Percentiles rank a stretch among this genome's conserved stretches.
Evolutionary conservation across 2,888 invertebrate species (phyloP).

Genomic region (Melipona beecheii): DNA sequence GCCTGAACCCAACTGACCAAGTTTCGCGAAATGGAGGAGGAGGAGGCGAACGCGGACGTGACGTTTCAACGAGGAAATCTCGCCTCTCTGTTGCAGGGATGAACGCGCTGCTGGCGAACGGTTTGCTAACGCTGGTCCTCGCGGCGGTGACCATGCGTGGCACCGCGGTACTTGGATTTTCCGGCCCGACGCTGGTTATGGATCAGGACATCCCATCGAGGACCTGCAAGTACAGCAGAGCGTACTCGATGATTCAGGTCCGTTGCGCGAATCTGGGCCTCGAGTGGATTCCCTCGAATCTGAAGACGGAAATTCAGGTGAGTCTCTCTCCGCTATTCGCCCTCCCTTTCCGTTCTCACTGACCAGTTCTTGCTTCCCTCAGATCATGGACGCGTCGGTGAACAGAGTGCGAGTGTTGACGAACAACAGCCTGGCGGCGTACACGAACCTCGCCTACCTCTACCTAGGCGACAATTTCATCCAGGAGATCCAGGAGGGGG

Average conservation of each 20-base stretch:
- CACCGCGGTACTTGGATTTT: constrained; percentile 42
- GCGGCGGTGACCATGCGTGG: constrained; percentile 38
- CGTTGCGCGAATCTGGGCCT: constrained; percentile 85
- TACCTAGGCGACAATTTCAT: constrained; percentile 87
- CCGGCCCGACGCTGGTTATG: constrained; percentile 67
- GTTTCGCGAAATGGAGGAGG: background rate
- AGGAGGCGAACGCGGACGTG: background rate
- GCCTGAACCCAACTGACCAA: too few species aligned
- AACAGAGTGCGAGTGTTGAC: constrained; percentile 86
- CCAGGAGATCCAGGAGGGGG: constrained; percentile 85
- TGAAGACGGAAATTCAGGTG: constrained; percentile 86
- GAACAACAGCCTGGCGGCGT: constrained; percentile 85
- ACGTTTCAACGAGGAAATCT: constrained; percentile 7
- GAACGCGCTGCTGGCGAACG: constrained; percentile 62
- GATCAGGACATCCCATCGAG: constrained; percentile 67
- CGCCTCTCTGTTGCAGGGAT: constrained; percentile 60
- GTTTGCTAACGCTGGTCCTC: constrained; percentile 69
- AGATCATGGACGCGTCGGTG: constrained; percentile 87
- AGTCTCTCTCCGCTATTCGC: background rate
- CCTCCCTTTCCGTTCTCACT: background rate
- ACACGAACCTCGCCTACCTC: constrained; percentile 85
- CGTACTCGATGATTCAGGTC: constrained; percentile 86
- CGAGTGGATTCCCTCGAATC: constrained; percentile 84
- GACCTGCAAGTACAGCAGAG: constrained; percentile 85
- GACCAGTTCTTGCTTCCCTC: constrained; percentile 61